These are phyloP conservation scores for Epicampocera succincta DNA, from an alignment of 2,888 invertebrate genomes.

Conservation along the genomic window DNA sequence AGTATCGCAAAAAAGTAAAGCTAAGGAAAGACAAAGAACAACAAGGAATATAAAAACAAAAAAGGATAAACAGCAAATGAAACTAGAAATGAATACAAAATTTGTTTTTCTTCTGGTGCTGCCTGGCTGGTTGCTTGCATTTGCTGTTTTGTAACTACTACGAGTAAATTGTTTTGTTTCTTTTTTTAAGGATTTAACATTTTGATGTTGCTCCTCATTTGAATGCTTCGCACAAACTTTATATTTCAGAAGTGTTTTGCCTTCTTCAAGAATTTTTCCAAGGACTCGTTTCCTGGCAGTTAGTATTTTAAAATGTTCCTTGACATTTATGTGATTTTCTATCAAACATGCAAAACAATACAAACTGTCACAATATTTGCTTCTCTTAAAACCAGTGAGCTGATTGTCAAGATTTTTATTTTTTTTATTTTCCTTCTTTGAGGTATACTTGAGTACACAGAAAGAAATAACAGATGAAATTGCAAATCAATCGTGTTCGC, in stretches of 20 bases:
- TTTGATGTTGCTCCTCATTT: slow-evolving; percentile 4
- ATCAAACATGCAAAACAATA: neutral
- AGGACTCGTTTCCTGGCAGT: slow-evolving; percentile 11
- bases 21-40: too few relatives aligned
- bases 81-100: slow-evolving; percentile 49
- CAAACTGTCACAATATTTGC: neutral
- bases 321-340: neutral
- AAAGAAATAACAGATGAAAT: too few relatives aligned
- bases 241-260: neutral
- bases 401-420: neutral
- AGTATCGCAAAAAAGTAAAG: too few relatives aligned
- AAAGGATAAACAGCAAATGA: neutral
- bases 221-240: slow-evolving; percentile 2
- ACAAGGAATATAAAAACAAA: too few relatives aligned
- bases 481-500: too few relatives aligned
- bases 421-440: too few relatives aligned
- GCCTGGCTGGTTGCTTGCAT: too few relatives aligned
- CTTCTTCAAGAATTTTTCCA: neutral
- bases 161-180: neutral
- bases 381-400: neutral
- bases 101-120: too few relatives aligned
- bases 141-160: too few relatives aligned
- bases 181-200: slow-evolving; percentile 15
- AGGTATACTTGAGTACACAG: too few relatives aligned
- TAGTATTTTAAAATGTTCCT: slow-evolving; percentile 15